Evolutionary conservation across 2,113 vertebrate species (phyloP), one percentile per base, ranked within the genome.

Genomic region (Blennius ocellaris): DNA sequence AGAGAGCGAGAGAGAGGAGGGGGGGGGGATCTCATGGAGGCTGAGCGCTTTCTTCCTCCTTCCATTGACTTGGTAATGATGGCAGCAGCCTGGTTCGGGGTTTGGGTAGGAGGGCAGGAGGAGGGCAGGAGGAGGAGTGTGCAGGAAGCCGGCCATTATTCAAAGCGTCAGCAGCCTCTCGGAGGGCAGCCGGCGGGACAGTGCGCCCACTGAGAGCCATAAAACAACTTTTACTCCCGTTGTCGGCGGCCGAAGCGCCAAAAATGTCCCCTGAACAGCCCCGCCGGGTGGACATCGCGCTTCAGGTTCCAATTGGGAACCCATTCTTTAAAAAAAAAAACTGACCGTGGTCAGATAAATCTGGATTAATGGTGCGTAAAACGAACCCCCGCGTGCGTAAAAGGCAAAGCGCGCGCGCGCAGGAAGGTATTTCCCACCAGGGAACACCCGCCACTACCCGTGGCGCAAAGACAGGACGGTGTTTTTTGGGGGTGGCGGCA

Each of bases 1-100:
- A 43, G 10, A 43, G 10, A 48, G 21, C 2, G 21, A 30, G 21
- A 30, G 10, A 45, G 43, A 12, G 39, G 6, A 6, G 6, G 10
- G 6, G 10, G 40, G 21, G 4, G 21, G 4, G 21, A 4, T 2
- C 21, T 30, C 21, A 4, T 30, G 21, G 21, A 30, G 21, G 21
- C 21, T 30, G 21, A 30, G 21, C 21, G 68, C 71, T 3, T 47
- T 44, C 70, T 67, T 50, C 39, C 66, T 73, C 56, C 76, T 39
- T 73, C 73, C 82, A 90, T 83, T 89, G 59, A 86, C 73, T 88
- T 86, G 77, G 68, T 86, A 85, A 81, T 83, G 78, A 70, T 81
- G 68, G 83, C 38, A 30, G 69, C 21, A 30, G 69, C 21, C 21
- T 30, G 21, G 21, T 30, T 30, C 4, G 21, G 21, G 11, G 40